A percentile compares a stretch with the other conserved stretches of the same genome.
phyloP scores from a whole-genome alignment of 2,113 vertebrate genomes.

The Campylomormyrus tamandua region DNA sequence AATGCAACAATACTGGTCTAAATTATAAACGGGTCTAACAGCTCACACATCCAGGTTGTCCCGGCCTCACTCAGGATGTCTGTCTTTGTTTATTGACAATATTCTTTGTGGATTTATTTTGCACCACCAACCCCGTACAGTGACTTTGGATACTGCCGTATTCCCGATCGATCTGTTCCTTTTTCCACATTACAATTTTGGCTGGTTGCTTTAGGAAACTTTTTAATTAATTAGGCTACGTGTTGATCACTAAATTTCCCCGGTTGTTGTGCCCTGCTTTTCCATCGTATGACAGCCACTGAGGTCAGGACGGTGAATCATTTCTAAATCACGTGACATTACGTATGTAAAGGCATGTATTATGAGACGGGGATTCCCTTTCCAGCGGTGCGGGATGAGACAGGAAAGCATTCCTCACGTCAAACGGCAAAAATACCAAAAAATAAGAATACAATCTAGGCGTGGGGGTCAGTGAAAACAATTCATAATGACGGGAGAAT shows the following conservation, averaged over 20 bases:
- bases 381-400: background rate
- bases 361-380: background rate
- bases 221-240: background rate
- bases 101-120: background rate
- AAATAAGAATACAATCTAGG: background rate
- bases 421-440: background rate
- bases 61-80: background rate
- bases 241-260: background rate
- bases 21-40: background rate
- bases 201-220: background rate
- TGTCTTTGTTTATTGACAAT: background rate
- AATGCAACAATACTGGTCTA: background rate
- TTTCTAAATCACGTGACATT: background rate
- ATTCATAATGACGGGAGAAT: background rate
- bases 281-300: background rate
- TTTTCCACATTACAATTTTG: background rate
- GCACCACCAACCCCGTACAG: background rate
- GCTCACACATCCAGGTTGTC: background rate
- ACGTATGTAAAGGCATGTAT: background rate
- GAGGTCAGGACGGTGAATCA: background rate
- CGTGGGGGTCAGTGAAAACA: background rate
- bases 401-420: background rate
- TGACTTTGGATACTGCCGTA: background rate
- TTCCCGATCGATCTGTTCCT: background rate
- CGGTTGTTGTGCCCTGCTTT: background rate